phyloP scores from a whole-genome alignment of 2,888 invertebrate species.

The Lithophane socia region DNA sequence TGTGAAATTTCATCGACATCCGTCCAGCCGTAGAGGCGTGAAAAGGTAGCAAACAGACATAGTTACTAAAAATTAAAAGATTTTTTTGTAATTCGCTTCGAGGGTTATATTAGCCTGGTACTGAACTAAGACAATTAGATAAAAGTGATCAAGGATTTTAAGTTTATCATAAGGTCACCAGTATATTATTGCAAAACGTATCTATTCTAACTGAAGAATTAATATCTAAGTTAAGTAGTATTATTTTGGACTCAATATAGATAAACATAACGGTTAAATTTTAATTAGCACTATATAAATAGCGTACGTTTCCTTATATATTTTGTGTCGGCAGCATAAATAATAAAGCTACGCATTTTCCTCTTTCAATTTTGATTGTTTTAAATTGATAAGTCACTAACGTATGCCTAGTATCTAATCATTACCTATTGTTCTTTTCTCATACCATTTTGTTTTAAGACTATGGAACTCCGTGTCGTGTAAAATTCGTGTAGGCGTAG shows the following conservation, averaged over 20 bases:
- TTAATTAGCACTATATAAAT: constrained; percentile 16
- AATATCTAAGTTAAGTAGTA: too few relatives aligned
- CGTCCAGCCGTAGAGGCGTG: too few relatives aligned
- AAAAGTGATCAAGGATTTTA: constrained; percentile 14
- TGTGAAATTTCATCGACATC: too few relatives aligned
- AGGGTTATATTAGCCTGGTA: background rate
- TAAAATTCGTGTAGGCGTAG: background rate
- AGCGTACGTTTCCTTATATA: constrained; percentile 25
- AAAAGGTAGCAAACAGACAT: too few relatives aligned
- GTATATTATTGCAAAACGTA: background rate
- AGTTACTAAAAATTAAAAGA: too few relatives aligned
- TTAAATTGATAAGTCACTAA: background rate
- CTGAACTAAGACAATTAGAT: constrained; percentile 4
- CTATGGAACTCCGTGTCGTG: background rate
- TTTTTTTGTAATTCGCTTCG: too few relatives aligned
- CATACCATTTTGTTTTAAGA: background rate
- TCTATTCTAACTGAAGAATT: background rate
- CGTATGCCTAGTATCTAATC: background rate
- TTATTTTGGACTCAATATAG: constrained; percentile 9
- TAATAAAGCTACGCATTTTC: constrained; percentile 5
- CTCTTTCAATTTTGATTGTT: background rate
- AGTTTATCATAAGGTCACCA: constrained; percentile 25
- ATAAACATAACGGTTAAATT: constrained; percentile 30
- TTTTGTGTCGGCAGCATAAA: background rate
- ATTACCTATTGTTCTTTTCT: background rate